Conservation (phyloP, 2,113 vertebrate species). For the Thryonomys swinderianus region DNA sequence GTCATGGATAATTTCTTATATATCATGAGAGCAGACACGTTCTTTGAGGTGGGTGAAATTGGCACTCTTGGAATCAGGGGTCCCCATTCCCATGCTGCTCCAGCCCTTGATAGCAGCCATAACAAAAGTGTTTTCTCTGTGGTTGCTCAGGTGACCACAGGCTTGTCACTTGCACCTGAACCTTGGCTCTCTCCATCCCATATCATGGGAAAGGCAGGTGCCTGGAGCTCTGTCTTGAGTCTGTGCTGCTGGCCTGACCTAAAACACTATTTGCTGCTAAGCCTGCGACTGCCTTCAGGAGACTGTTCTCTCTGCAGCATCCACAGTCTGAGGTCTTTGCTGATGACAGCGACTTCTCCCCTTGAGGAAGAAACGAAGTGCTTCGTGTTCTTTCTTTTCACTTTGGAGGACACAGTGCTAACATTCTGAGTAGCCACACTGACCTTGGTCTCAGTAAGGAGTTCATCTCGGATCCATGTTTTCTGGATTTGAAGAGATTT, state of each 20-base stretch:
- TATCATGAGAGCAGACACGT: slow-evolving; percentile 88
- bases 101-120: slow-evolving; percentile 78
- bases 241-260: slow-evolving; percentile 66
- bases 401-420: slow-evolving; percentile 65
- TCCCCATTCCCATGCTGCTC: slow-evolving; percentile 82
- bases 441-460: slow-evolving; percentile 67
- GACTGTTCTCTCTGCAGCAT: slow-evolving; percentile 67
- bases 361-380: slow-evolving; percentile 59
- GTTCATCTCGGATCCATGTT: slow-evolving; percentile 72
- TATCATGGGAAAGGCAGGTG: slow-evolving; percentile 81
- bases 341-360: slow-evolving; percentile 59
- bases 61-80: slow-evolving; percentile 80
- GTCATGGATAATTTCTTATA: slow-evolving; percentile 89
- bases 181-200: slow-evolving; percentile 62
- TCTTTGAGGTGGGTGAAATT: slow-evolving; percentile 84
- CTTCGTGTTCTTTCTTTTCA: slow-evolving; percentile 67
- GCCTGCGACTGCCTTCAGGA: slow-evolving; percentile 71
- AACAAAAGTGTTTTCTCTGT: slow-evolving; percentile 84
- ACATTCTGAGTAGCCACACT: slow-evolving; percentile 61
- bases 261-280: slow-evolving; percentile 75
- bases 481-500: slow-evolving; percentile 74
- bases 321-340: slow-evolving; percentile 71
- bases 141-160: slow-evolving; percentile 81
- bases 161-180: slow-evolving; percentile 72
- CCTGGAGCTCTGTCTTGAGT: slow-evolving; percentile 34